A percentile compares a stretch with the other conserved stretches of the same genome.
Conservation (phyloP, 1,140 invertebrate genomes). For the Drosophila mauritiana region DNA sequence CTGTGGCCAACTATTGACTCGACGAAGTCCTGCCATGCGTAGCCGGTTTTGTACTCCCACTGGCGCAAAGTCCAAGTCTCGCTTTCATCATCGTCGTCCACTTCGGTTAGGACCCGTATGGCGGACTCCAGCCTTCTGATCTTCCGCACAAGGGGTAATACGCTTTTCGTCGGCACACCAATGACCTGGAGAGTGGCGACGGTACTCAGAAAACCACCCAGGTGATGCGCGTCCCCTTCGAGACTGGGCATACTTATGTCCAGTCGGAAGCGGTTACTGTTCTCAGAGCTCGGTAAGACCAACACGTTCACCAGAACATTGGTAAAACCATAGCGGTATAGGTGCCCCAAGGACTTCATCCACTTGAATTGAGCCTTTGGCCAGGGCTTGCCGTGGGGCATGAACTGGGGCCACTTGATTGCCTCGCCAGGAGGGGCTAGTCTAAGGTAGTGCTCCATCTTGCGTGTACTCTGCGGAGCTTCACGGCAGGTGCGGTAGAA, state of each 20-base stretch:
- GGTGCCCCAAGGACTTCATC: constrained; percentile 58
- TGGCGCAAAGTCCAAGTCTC: constrained; percentile 11
- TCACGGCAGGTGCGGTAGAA: not conserved
- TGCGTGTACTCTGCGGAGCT: not conserved
- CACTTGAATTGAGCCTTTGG: constrained; percentile 53
- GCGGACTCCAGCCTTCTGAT: constrained; percentile 25
- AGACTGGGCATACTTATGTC: constrained; percentile 43
- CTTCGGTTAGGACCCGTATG: constrained; percentile 14
- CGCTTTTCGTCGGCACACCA: not conserved
- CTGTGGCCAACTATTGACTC: constrained; percentile 21
- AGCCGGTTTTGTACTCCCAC: constrained; percentile 17
- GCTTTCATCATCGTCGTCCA: constrained; percentile 8
- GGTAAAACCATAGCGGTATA: constrained; percentile 58
- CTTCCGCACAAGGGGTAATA: not conserved
- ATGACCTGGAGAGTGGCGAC: not conserved
- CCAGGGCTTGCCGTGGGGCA: constrained; percentile 2
- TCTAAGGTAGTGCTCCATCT: not conserved
- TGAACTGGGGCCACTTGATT: constrained; percentile 57
- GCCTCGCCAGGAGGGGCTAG: constrained; percentile 31
- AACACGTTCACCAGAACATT: constrained; percentile 40
- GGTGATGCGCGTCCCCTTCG: not conserved
- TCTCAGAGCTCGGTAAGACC: not conserved
- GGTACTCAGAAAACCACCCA: not conserved
- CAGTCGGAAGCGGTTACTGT: constrained; percentile 38
- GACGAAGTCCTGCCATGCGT: constrained; percentile 44